phyloP scores from a whole-genome alignment of 2,113 vertebrate genomes.

The Epinephelus cyanopodus region DNA sequence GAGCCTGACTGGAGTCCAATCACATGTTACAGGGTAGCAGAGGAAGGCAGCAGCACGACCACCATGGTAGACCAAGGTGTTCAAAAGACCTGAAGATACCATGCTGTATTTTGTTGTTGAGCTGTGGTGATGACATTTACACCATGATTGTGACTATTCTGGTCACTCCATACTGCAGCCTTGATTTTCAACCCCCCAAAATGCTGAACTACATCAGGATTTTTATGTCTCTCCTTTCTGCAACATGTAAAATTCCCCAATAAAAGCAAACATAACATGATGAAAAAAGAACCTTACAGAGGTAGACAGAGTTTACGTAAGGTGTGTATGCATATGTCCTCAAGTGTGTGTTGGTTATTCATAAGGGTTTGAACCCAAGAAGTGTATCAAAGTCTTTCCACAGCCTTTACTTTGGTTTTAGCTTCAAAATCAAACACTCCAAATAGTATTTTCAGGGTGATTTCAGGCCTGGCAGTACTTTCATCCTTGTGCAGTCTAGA shows the following conservation, averaged over 20 bases:
- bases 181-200: neutral
- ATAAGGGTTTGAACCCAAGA: neutral
- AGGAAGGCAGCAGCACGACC: neutral
- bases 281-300: neutral
- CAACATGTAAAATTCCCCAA: no score
- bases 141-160: neutral
- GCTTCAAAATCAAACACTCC: slow-evolving; percentile 35
- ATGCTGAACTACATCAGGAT: neutral
- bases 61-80: neutral
- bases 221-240: no score
- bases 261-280: neutral
- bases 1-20: slow-evolving; percentile 1
- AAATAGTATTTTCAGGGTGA: slow-evolving; percentile 23
- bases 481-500: slow-evolving; percentile 18
- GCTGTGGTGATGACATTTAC: neutral
- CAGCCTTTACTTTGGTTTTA: neutral
- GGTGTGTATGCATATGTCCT: neutral
- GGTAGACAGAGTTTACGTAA: neutral
- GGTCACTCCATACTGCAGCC: neutral
- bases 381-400: neutral
- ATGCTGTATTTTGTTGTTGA: neutral
- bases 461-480: slow-evolving; percentile 21
- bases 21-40: neutral
- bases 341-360: slow-evolving; percentile 16
- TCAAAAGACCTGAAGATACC: neutral